Base-by-base conservation (phyloP, 2,113 vertebrate species). In the Lophotis ruficrista region DNA sequence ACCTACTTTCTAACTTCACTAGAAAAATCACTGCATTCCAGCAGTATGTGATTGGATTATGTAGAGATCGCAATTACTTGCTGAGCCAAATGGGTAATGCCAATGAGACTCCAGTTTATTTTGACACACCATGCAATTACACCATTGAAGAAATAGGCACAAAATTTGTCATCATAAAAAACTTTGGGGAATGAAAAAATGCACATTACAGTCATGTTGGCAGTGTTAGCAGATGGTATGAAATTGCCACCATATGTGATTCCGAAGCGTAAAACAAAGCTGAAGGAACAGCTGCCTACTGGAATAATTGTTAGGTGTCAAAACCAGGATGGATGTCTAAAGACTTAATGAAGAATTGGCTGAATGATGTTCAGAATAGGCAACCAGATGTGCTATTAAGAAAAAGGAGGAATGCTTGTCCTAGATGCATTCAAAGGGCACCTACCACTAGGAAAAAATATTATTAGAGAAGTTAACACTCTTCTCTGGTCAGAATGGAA, bases 211-310 rank as follows among this genome's bases (percentile, higher is more conserved):
- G 81, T 71, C 72, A 72, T 82, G 65, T 79, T 95, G 93, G 94
- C 87, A 95, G 69, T 4, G 38, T 23, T 72, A 64, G 73, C 96
- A 97, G 95, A 95, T 97, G 96, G 96, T 33, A 80, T 53, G 78
- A 91, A 95, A 96, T 90, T 96, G 93, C 77, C 66, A 93, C 93
- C 95, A 69, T 96, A 97, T 96, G 96, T 76, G 95, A 85, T 89
- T 87, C 45, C 6, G 2, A 85, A 80, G 70, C 20, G 0, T 90
- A 96, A 93, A 96, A 94, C 81, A 93, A 84, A 65, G 94, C 72
- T 0, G 35, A 96, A 96, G 91, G 73, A 97, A 93, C 95, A 97
- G 93, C 87, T 97, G 96, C 95, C 93, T 85, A 25, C 89, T 69
- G 87, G 84, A 97, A 94, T 94, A 95, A 96, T 95, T 89, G 93